These are phyloP conservation scores for Pseudomyrmex dendroicus DNA, from an alignment of 1,140 invertebrate genomes.

Conservation along the genomic window DNA sequence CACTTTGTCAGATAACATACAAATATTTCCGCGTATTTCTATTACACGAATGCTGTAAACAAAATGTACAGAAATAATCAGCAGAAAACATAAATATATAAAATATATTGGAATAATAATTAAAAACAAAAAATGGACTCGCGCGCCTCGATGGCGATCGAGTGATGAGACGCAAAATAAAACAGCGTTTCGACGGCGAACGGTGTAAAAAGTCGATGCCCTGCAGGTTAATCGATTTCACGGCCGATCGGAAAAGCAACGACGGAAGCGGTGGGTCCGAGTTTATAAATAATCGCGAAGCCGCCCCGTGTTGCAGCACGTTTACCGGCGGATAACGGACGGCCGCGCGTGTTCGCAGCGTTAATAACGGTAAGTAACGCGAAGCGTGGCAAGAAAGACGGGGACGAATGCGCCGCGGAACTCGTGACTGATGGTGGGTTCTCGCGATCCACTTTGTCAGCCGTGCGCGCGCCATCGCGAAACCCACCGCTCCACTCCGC, in stretches of 20 bases:
- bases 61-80: not conserved
- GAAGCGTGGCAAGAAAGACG: slow-evolving; percentile 56
- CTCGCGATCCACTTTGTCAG: slow-evolving; percentile 63
- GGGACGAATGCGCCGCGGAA: slow-evolving; percentile 62
- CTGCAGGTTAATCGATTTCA: slow-evolving; percentile 58
- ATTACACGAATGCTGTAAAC: too few relatives aligned
- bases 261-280: slow-evolving; percentile 39
- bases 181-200: slow-evolving; percentile 12
- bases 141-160: not conserved
- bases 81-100: not conserved
- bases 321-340: slow-evolving; percentile 52
- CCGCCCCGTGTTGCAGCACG: not conserved
- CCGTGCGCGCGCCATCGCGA: slow-evolving; percentile 6
- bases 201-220: slow-evolving; percentile 44
- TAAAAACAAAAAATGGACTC: not conserved
- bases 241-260: slow-evolving; percentile 50
- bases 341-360: slow-evolving; percentile 48
- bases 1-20: not conserved
- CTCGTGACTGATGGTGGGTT: slow-evolving; percentile 53
- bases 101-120: not conserved
- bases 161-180: slow-evolving; percentile 28
- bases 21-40: not conserved
- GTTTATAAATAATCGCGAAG: slow-evolving; percentile 67
- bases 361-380: slow-evolving; percentile 69
- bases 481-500: slow-evolving; percentile 2